Conservation (phyloP, 2,888 invertebrate genomes). For the Cremastinae sp. region DNA sequence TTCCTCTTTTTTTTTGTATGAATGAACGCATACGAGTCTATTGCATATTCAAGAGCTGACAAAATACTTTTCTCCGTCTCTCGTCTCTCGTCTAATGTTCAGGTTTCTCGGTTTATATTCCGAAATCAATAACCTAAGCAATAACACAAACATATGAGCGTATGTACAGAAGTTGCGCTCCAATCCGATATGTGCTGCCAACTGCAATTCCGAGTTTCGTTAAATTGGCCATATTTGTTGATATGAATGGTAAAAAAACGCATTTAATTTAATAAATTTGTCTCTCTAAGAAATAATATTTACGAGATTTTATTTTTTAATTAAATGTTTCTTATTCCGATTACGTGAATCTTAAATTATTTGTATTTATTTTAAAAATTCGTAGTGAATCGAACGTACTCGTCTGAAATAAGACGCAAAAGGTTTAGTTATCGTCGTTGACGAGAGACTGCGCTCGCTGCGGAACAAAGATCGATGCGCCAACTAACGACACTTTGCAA, state of each 20-base stretch:
- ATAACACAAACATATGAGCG: conserved; percentile 38
- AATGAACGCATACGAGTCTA: background rate
- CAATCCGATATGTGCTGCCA: conserved; percentile 35
- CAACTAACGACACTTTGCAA: conserved; percentile 18
- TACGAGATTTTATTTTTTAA: too few species aligned
- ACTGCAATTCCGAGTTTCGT: conserved; percentile 28
- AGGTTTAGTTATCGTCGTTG: conserved; percentile 4
- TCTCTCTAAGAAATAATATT: too few species aligned
- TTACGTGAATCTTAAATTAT: too few species aligned
- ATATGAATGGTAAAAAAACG: too few species aligned
- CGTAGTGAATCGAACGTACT: background rate
- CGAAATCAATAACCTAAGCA: conserved; percentile 62
- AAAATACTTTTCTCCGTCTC: conserved; percentile 10
- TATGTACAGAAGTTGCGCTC: conserved; percentile 22
- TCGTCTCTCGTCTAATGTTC: background rate
- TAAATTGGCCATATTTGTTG: background rate
- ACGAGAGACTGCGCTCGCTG: conserved; percentile 26
- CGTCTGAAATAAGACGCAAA: conserved; percentile 31
- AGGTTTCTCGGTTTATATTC: too few species aligned
- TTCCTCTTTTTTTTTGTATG: too few species aligned
- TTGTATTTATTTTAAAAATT: background rate
- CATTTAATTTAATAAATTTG: too few species aligned
- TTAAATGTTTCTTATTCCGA: too few species aligned
- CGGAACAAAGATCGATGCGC: conserved; percentile 14
- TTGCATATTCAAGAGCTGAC: conserved; percentile 24